phyloP scores from a whole-genome alignment of 2,888 invertebrate genomes.

The Stenolophus ochropezus region DNA sequence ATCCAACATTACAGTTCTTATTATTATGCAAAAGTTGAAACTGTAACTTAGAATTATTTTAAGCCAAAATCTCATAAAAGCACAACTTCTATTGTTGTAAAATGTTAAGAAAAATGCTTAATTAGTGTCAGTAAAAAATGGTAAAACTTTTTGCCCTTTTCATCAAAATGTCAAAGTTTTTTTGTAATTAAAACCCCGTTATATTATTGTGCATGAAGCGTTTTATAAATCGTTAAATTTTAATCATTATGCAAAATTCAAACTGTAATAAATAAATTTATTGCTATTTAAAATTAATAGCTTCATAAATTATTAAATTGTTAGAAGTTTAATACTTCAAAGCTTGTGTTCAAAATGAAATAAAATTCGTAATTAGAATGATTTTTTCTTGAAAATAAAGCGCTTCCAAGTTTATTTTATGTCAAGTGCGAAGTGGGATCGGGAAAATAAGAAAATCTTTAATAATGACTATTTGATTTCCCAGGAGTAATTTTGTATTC shows the following conservation, averaged over 20 bases:
- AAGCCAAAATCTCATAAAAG: too few species aligned
- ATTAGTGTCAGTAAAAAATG: neutral
- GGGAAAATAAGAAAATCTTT: conserved; percentile 40
- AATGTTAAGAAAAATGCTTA: too few species aligned
- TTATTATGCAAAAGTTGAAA: neutral
- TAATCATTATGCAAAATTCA: neutral
- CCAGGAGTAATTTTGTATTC: conserved; percentile 62
- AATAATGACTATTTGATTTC: conserved; percentile 65
- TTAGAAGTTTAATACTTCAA: too few species aligned
- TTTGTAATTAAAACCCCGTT: neutral
- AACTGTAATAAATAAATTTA: neutral
- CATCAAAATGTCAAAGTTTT: neutral
- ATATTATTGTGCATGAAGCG: neutral
- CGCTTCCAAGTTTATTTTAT: conserved; percentile 4
- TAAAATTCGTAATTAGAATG: neutral
- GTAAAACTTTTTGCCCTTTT: neutral
- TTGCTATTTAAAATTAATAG: neutral
- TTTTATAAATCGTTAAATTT: neutral
- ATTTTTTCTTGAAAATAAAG: neutral
- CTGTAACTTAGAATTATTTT: too few species aligned
- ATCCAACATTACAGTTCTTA: neutral
- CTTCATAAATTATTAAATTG: neutral
- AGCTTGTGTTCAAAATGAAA: too few species aligned
- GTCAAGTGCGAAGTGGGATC: conserved; percentile 4
- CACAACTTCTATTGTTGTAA: too few species aligned